Conservation (phyloP, 2,888 invertebrate genomes). For the Meliscaeva auricollis region DNA sequence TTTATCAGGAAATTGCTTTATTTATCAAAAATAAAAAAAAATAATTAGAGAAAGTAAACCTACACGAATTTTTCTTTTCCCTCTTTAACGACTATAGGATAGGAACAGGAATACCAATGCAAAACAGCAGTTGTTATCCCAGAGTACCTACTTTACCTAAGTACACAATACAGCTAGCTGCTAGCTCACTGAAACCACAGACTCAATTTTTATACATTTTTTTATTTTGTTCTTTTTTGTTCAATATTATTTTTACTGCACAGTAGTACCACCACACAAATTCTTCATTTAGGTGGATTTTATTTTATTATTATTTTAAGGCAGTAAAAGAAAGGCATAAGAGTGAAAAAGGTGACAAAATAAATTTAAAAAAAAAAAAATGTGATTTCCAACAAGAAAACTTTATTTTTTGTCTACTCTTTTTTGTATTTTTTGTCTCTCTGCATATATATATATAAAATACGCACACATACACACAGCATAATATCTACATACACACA, state of each 20-base stretch:
- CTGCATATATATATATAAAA: neutral
- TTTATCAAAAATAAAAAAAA: slow-evolving; percentile 6
- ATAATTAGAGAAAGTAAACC: slow-evolving; percentile 59
- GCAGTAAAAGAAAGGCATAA: slow-evolving; percentile 2
- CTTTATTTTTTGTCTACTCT: slow-evolving; percentile 17
- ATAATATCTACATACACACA: neutral
- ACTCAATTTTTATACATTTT: neutral
- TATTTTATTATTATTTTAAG: slow-evolving; percentile 15
- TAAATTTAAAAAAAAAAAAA: neutral
- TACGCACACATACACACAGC: slow-evolving; percentile 6
- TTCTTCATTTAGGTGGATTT: neutral
- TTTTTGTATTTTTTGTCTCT: slow-evolving; percentile 3
- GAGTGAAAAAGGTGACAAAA: slow-evolving; percentile 6
- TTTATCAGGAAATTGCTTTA: slow-evolving; percentile 15
- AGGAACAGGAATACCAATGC: slow-evolving; percentile 26
- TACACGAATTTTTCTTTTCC: slow-evolving; percentile 45
- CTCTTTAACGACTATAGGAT: slow-evolving; percentile 13
- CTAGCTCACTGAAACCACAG: slow-evolving; percentile 37
- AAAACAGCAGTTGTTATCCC: slow-evolving; percentile 30
- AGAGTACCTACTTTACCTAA: slow-evolving; percentile 29
- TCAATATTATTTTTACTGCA: slow-evolving; percentile 26
- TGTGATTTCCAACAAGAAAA: slow-evolving; percentile 20
- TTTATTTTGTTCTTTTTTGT: slow-evolving; percentile 12
- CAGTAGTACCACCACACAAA: neutral
- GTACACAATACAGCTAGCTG: slow-evolving; percentile 32